These are phyloP conservation scores for Vidua chalybeata DNA, from an alignment of 2,113 vertebrate genomes.

Conservation along the genomic window DNA sequence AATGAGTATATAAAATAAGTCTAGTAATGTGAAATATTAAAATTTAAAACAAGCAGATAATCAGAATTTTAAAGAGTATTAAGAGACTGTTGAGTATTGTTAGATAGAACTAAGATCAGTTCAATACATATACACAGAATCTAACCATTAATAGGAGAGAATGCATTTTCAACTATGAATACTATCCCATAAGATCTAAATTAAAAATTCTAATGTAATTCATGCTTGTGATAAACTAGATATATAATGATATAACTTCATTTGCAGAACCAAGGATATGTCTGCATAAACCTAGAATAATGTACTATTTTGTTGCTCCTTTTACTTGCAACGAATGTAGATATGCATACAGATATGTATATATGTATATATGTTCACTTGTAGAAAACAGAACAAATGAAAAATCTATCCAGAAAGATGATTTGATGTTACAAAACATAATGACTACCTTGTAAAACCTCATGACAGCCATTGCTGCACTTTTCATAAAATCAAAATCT, in stretches of 20 bases:
- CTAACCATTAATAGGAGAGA: background rate
- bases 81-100: background rate
- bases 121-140: background rate
- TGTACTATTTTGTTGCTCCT: background rate
- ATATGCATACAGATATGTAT: background rate
- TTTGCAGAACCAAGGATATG: background rate
- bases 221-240: background rate
- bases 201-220: background rate
- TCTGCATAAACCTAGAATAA: background rate
- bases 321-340: background rate
- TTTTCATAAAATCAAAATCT: background rate
- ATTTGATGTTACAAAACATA: background rate
- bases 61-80: constrained; percentile 16
- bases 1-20: constrained; percentile 34
- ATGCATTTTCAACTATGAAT: background rate
- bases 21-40: constrained; percentile 11
- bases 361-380: background rate
- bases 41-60: constrained; percentile 3
- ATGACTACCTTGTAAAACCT: background rate
- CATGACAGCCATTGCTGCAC: background rate
- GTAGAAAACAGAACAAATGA: background rate
- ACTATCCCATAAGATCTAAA: background rate
- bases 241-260: background rate
- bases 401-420: background rate
- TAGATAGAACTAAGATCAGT: background rate